Evolutionary conservation across 2,888 invertebrate species (phyloP), one percentile per base, ranked within the genome.

Genomic region (Leptinotarsa haldemani): DNA sequence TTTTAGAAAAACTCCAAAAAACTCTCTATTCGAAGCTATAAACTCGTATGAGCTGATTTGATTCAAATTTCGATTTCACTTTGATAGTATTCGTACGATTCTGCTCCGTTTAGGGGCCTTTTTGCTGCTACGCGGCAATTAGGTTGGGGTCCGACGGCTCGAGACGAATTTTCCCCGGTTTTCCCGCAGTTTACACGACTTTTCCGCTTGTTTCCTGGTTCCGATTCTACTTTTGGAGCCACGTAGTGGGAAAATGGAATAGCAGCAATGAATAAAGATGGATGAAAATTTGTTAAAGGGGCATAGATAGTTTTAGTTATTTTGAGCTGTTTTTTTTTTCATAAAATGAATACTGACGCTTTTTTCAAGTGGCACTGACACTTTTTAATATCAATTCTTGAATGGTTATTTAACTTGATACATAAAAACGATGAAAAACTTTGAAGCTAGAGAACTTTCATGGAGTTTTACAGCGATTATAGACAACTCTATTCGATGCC

Each of bases 41-140:
- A 79, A 80, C 73, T 78, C 79, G 78, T 78, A 79, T 77, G 71
- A 73, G 74, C 30, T 53, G 67, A 70, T 73, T 53, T 74, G 77
- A 79, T 82, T 81, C 77, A 79, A 83, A 80, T 81, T 81, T 79
- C 79, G 82, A 81, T 81, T 81, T 76, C 74, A 74, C 74, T 79
- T 80, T 77, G 73, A 77, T 77, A 69, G 70, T 68, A 73, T 63
- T 70, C 74, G 70, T 63, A 71, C 74, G 74, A 72, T 75, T 72
- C 46, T 71, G 65, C 68, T 74, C 63, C 74, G 73, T 72, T 77
- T 74, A 70, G 75, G 74, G 73, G 68, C 67, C 71, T 68, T 76
- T 74, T 75, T 74, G 70, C 73, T 73, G 73, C 73, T 72, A 63
- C 70, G 71, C 74, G 71, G 71, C 72, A 71, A 74, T 76, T 78